Conservation (phyloP, 2,797 vertebrate species). For the Sebastes taczanowskii region DNA sequence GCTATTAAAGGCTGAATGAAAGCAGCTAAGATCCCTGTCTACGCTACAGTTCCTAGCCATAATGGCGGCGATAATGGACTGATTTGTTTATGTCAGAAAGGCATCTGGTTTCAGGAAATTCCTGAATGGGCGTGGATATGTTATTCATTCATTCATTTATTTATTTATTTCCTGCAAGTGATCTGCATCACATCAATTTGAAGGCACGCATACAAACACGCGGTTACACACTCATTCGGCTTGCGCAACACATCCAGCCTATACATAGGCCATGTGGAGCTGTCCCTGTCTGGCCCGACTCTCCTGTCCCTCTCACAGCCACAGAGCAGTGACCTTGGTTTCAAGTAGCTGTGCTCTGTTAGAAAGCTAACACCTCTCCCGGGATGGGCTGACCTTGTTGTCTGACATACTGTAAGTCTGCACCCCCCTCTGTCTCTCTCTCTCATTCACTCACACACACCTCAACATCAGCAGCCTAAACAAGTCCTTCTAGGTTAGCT, state of each 20-base stretch:
- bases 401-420: conserved; percentile 76
- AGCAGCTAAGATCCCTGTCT: conserved; percentile 20
- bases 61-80: conserved; percentile 58
- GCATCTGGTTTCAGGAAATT: conserved; percentile 74
- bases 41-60: conserved; percentile 55
- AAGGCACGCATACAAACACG: neutral
- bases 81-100: conserved; percentile 68
- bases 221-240: conserved; percentile 3
- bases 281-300: conserved; percentile 62
- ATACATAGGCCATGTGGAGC: conserved; percentile 34
- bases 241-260: conserved; percentile 7
- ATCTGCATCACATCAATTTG: conserved; percentile 44
- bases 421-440: conserved; percentile 41
- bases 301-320: conserved; percentile 62
- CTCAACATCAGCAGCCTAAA: conserved; percentile 20
- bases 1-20: conserved; percentile 47
- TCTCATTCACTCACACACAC: conserved; percentile 30
- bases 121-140: conserved; percentile 35
- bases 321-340: conserved; percentile 81
- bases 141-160: conserved; percentile 18
- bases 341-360: conserved; percentile 81
- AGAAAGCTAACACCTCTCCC: conserved; percentile 83
- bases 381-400: conserved; percentile 83
- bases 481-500: conserved; percentile 30
- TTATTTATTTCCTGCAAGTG: conserved; percentile 47